These are phyloP conservation scores for Microctonus brassicae DNA, from an alignment of 2,888 invertebrate species.

Conservation along the genomic window DNA sequence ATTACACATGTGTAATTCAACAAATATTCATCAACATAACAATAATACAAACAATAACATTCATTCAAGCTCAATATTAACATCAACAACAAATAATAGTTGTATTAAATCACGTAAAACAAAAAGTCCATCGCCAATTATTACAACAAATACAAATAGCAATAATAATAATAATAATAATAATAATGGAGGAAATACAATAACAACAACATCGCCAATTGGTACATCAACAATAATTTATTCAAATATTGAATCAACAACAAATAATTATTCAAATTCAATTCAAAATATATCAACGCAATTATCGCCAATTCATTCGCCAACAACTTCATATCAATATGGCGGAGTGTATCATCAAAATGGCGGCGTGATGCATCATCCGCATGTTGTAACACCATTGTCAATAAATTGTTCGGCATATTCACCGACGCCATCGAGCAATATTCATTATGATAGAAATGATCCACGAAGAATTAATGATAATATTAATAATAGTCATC, in stretches of 20 bases:
- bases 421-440: constrained; percentile 61
- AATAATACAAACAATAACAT: constrained; percentile 68
- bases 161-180: not conserved
- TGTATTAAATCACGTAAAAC: constrained; percentile 58
- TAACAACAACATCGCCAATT: constrained; percentile 55
- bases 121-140: constrained; percentile 64
- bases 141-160: constrained; percentile 50
- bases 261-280: constrained; percentile 55
- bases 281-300: constrained; percentile 56
- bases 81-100: constrained; percentile 47
- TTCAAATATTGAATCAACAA: constrained; percentile 56
- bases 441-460: constrained; percentile 57
- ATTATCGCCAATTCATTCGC: constrained; percentile 62
- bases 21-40: constrained; percentile 28
- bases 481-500: constrained; percentile 53
- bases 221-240: constrained; percentile 61
- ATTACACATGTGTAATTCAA: constrained; percentile 37
- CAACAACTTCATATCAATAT: constrained; percentile 64
- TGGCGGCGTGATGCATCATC: constrained; percentile 56
- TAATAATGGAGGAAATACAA: constrained; percentile 11
- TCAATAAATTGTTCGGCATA: constrained; percentile 65
- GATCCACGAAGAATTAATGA: constrained; percentile 55
- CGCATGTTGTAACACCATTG: constrained; percentile 56
- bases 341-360: constrained; percentile 63
- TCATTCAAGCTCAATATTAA: constrained; percentile 61